Evolutionary conservation across 2,113 vertebrate genomes (phyloP), one percentile per base, ranked within the genome.

Genomic region (Pipra filicauda): DNA sequence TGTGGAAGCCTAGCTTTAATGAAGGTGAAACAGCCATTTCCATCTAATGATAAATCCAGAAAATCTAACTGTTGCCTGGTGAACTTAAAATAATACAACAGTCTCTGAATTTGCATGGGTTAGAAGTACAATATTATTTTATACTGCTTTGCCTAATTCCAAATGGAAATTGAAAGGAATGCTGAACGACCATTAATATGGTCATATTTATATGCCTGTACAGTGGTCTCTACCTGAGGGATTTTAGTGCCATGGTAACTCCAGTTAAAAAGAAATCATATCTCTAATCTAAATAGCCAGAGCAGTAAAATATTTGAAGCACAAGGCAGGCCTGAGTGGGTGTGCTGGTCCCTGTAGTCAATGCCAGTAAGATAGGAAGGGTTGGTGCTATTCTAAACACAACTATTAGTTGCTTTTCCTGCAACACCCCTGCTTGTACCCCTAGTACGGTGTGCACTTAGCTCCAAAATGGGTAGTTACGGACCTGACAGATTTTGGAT

Each of bases 371-470:
- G 62, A 92, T 89, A 78, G 89, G 91, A 92, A 95, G 80, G 75
- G 51, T 86, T 4, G 0, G 52, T 81, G 76, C 69, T 93, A 78
- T 97, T 96, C 92, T 92, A 93, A 89, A 93, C 30, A 49, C 27
- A 61, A 37, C 33, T 46, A 66, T 89, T 89, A 91, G 57, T 57
- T 85, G 84, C 48, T 95, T 96, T 93, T 95, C 91, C 91, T 93
- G 73, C 61, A 91, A 91, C 80, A 55, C 35, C 76, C 82, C 83
- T 69, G 43, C 0, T 2, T 77, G 48, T 64, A 44, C 65, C 77
- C 81, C 57, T 28, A 65, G 21, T 1, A 2, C 52, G 33, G 33
- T 85, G 48, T 4, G 1, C n/a, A 30, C n/a, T 70, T 44, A 85
- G 54, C 33, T 95, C 72, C 65, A 86, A 80, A 92, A 89, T 5